phyloP scores from a whole-genome alignment of 2,797 vertebrate genomes.

The Avahi laniger region DNA sequence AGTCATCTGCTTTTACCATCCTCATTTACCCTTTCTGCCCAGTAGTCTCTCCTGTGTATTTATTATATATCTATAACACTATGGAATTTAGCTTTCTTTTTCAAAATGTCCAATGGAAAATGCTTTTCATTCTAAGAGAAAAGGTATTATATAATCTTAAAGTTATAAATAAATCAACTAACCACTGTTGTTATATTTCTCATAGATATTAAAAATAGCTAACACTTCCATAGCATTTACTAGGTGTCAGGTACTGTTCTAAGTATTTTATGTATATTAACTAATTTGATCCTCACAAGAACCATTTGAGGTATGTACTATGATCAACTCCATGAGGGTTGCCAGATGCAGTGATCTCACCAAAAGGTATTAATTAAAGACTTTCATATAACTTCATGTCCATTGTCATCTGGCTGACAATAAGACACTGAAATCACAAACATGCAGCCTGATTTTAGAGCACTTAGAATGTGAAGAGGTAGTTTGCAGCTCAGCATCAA shows the following conservation, averaged over 20 bases:
- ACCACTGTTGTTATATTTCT: background rate
- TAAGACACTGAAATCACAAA: background rate
- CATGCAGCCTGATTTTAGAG: conserved; percentile 16
- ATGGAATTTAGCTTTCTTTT: conserved; percentile 19
- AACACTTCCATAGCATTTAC: background rate
- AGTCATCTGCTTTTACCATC: background rate
- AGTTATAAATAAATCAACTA: conserved; percentile 19
- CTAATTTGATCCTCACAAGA: background rate
- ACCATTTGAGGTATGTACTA: background rate
- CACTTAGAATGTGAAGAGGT: background rate
- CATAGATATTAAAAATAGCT: conserved; percentile 34
- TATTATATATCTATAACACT: background rate
- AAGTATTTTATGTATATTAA: background rate
- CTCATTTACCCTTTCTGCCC: background rate
- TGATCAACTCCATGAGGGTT: background rate
- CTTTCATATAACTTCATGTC: conserved; percentile 7
- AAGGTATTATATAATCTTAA: conserved; percentile 18
- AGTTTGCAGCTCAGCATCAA: background rate
- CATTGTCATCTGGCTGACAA: background rate
- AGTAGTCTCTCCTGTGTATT: background rate
- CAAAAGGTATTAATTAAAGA: background rate
- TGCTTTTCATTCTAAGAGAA: background rate
- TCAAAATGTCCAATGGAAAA: background rate
- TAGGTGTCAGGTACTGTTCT: background rate
- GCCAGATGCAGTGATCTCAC: background rate